Evolutionary conservation across 2,797 vertebrate species (phyloP).

Genomic region (Pipistrellus nathusii): DNA sequence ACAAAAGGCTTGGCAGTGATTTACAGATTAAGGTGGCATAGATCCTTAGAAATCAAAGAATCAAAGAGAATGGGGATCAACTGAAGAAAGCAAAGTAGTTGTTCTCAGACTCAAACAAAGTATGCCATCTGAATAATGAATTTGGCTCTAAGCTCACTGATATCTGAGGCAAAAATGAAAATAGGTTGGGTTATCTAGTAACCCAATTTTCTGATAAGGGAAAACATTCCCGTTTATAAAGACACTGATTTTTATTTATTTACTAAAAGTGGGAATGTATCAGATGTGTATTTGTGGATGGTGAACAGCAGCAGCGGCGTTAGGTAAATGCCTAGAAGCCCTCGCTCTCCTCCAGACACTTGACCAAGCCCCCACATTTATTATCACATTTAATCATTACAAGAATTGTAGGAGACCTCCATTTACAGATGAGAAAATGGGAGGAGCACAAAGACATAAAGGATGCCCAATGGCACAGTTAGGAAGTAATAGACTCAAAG

Average conservation of each 20-base stretch:
- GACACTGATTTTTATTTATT: constrained; percentile 11
- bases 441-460: neutral
- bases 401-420: neutral
- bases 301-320: neutral
- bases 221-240: constrained; percentile 57
- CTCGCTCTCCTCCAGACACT: neutral
- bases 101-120: constrained; percentile 45
- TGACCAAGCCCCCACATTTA: neutral
- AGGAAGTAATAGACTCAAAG: neutral
- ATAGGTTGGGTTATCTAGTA: neutral
- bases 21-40: constrained; percentile 51
- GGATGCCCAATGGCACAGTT: neutral
- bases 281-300: neutral
- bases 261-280: constrained; percentile 34
- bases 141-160: constrained; percentile 39
- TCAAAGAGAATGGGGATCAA: constrained; percentile 41
- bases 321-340: neutral
- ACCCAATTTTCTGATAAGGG: constrained; percentile 60
- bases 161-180: constrained; percentile 55
- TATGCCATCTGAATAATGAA: constrained; percentile 56
- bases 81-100: constrained; percentile 43
- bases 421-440: neutral
- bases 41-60: constrained; percentile 69
- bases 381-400: neutral
- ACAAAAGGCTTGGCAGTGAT: constrained; percentile 28